Evolutionary conservation across 92 coral and sea anemone genomes (phyloP), one percentile per base, ranked within the genome.

Genomic region (Epizoanthus fatuus): DNA sequence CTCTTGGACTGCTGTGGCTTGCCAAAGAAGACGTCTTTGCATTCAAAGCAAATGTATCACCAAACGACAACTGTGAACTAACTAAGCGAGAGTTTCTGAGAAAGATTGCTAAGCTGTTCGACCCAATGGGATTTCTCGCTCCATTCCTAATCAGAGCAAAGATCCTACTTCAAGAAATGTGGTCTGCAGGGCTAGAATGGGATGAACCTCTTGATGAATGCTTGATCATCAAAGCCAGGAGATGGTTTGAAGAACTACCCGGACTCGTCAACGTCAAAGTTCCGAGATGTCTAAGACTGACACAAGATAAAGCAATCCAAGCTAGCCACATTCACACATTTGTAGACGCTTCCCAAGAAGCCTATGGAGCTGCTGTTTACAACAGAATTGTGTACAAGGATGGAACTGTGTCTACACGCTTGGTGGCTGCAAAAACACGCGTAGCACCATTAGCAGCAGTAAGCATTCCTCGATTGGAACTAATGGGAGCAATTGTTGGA

Each of bases 311-410:
- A 72, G 62, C 32, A 74, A 75, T 68, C 65, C 55, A 17, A 44
- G 64, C 68, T 13, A 86, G 88, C 49, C 75, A 86, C 62, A 74
- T 91, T 13, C 94, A 93, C 68, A 87, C 90, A 25, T 87, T 93
- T 79, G 86, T 88, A 39, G 96, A 93, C 20, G 86, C 96, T 3
- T 90, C 93, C 16, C 90, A 88, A 79, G 92, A 90, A 25, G 92
- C 93, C 60, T 86, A 86, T 79, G 87, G 88, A 52, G 90, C 93
- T 44, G 93, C 87, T 69, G 91, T 86, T 56, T 91, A 88, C 79
- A 64, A 72, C n/a, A 81, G 87, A 83, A 74, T 42, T 57, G 70
- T 59, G 57, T 93, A 91, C 81, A 64, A 87, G 20, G 80, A 73
- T 56, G 89, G 92, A 84, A 19, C 40, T 38, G 83, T 81, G 3